Percentiles rank a stretch among this genome's conserved stretches.
phyloP scores from a whole-genome alignment of 23 tunicate genomes.

The Styela clava region DNA sequence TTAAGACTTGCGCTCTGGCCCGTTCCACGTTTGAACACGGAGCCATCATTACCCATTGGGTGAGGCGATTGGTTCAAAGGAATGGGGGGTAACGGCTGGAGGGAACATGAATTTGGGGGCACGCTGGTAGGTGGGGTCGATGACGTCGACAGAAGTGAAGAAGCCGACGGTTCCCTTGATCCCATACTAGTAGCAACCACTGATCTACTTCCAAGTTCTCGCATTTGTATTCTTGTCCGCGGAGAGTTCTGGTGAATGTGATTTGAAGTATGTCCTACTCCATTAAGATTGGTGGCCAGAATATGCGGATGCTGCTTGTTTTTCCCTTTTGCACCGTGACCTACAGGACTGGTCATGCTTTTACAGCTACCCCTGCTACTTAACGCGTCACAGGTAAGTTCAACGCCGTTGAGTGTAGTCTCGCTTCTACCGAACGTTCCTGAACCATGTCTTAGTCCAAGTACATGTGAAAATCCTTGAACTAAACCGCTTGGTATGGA shows the following conservation, averaged over 20 bases:
- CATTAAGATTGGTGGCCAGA: not conserved
- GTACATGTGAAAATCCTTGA: constrained; percentile 15
- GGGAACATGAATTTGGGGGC: not conserved
- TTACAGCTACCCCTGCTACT: constrained; percentile 23
- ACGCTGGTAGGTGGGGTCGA: not conserved
- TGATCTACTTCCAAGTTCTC: not conserved
- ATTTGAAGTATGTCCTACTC: not conserved
- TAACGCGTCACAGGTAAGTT: constrained; percentile 4
- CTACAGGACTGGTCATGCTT: constrained; percentile 7
- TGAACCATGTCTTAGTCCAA: constrained; percentile 17
- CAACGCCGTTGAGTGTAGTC: not conserved
- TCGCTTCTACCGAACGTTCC: constrained; percentile 32
- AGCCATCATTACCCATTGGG: not conserved
- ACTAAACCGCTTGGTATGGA: constrained; percentile 20
- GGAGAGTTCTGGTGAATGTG: not conserved
- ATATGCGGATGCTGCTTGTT: not conserved
- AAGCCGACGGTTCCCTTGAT: constrained; percentile 23
- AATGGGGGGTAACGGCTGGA: constrained; percentile 28
- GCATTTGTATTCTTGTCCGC: not conserved
- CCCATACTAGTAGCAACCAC: not conserved
- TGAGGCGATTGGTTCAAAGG: not conserved
- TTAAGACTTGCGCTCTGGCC: constrained; percentile 18
- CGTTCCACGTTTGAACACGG: constrained; percentile 4
- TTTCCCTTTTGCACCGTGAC: not conserved
- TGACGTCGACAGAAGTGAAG: constrained; percentile 18